phyloP scores from a whole-genome alignment of 2,888 invertebrate species.

The Marasmarcha lunaedactyla region DNA sequence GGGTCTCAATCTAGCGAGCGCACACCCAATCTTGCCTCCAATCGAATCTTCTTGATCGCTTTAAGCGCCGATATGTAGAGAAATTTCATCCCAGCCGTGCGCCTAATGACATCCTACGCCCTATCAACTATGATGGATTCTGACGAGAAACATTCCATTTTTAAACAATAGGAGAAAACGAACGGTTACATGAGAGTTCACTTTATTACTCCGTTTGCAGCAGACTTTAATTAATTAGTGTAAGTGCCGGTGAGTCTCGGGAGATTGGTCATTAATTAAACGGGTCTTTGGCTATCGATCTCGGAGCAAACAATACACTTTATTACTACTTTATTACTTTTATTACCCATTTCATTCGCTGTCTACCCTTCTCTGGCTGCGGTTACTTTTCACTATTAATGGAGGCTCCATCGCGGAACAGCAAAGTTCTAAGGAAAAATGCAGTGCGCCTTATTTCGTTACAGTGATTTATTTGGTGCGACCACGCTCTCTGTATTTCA shows the following conservation, averaged over 20 bases:
- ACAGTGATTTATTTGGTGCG: not conserved
- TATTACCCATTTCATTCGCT: slow-evolving; percentile 49
- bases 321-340: slow-evolving; percentile 59
- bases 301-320: slow-evolving; percentile 55
- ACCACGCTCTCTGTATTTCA: not conserved
- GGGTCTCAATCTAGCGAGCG: slow-evolving; percentile 22
- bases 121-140: slow-evolving; percentile 8
- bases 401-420: slow-evolving; percentile 13
- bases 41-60: slow-evolving; percentile 41
- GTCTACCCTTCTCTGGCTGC: slow-evolving; percentile 25
- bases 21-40: slow-evolving; percentile 33
- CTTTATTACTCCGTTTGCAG: slow-evolving; percentile 26
- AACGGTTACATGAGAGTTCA: slow-evolving; percentile 19
- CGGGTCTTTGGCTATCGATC: slow-evolving; percentile 58
- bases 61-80: slow-evolving; percentile 23
- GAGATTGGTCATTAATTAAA: slow-evolving; percentile 65
- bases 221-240: slow-evolving; percentile 56
- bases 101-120: slow-evolving; percentile 14
- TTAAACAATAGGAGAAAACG: slow-evolving; percentile 21
- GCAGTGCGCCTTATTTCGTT: not conserved
- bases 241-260: slow-evolving; percentile 62
- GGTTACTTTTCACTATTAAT: slow-evolving; percentile 37
- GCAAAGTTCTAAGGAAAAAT: not conserved
- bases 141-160: slow-evolving; percentile 13
- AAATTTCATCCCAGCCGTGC: slow-evolving; percentile 15